Percentiles rank a stretch among this genome's conserved stretches.
These are phyloP conservation scores for Hermetia illucens DNA, from an alignment of 1,140 invertebrate species.

Conservation along the genomic window DNA sequence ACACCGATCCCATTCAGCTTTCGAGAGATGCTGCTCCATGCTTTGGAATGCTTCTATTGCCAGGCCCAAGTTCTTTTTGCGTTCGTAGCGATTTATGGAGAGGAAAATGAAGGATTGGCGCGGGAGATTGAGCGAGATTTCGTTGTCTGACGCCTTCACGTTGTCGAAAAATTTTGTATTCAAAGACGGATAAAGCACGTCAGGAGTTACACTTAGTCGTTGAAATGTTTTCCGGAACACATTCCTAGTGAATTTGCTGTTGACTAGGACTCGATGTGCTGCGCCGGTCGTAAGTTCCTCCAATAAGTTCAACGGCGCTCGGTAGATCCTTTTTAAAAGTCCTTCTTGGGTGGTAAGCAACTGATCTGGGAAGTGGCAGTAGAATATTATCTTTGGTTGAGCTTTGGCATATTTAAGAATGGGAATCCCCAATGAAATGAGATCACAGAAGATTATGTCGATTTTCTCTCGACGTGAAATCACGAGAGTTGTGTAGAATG, in stretches of 20 bases:
- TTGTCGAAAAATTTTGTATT: constrained; percentile 65
- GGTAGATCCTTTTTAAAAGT: constrained; percentile 63
- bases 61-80: constrained; percentile 86
- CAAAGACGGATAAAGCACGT: constrained; percentile 90
- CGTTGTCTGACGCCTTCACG: constrained; percentile 18
- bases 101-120: constrained; percentile 58
- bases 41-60: constrained; percentile 68
- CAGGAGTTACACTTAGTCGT: constrained; percentile 46
- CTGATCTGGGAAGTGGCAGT: constrained; percentile 97
- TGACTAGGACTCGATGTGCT: constrained; percentile 85
- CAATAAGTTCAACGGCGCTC: constrained; percentile 78
- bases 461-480: constrained; percentile 40
- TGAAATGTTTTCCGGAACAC: constrained; percentile 79
- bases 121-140: constrained; percentile 19
- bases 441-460: constrained; percentile 85
- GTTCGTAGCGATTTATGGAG: constrained; percentile 94
- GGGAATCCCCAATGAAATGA: constrained; percentile 76
- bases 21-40: constrained; percentile 37
- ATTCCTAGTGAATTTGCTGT: constrained; percentile 79
- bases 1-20: constrained; percentile 43
- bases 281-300: constrained; percentile 78
- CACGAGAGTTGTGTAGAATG: constrained; percentile 43
- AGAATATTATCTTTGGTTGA: constrained; percentile 68
- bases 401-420: constrained; percentile 52
- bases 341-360: constrained; percentile 58